phyloP scores from a whole-genome alignment of 2,888 invertebrate genomes.

The Trachelus iudaicus region DNA sequence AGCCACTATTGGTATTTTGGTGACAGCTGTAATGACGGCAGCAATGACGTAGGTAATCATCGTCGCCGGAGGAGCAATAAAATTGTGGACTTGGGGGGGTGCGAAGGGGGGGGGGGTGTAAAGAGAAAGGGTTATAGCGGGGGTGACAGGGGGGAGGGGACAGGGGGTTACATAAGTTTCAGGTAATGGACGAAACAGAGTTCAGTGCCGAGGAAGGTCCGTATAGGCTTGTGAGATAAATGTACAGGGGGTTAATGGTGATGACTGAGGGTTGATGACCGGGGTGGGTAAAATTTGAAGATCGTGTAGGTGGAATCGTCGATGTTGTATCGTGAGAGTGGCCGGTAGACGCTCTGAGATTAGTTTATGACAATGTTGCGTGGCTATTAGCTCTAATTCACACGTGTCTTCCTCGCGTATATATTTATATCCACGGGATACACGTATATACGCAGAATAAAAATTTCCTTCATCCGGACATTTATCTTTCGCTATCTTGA shows the following conservation, averaged over 20 bases:
- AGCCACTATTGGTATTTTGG: constrained; percentile 61
- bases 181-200: not conserved
- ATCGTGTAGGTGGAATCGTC: not conserved
- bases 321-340: constrained; percentile 11
- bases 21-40: constrained; percentile 54
- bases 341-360: constrained; percentile 40
- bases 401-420: not conserved
- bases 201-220: not conserved
- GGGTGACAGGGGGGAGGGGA: too few relatives aligned
- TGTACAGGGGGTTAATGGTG: not conserved
- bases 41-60: not conserved
- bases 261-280: not conserved
- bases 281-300: not conserved
- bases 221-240: not conserved
- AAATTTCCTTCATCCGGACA: not conserved
- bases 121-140: not conserved
- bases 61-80: not conserved
- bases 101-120: not conserved
- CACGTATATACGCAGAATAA: too few relatives aligned
- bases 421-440: not conserved
- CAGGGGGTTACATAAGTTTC: not conserved
- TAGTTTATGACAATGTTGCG: not conserved
- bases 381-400: constrained; percentile 14
- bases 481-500: not conserved
- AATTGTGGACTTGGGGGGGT: not conserved